A percentile compares a stretch with the other conserved stretches of the same genome.
phyloP scores from a whole-genome alignment of 2,797 vertebrate species.

The Epinephelus malabaricus region DNA sequence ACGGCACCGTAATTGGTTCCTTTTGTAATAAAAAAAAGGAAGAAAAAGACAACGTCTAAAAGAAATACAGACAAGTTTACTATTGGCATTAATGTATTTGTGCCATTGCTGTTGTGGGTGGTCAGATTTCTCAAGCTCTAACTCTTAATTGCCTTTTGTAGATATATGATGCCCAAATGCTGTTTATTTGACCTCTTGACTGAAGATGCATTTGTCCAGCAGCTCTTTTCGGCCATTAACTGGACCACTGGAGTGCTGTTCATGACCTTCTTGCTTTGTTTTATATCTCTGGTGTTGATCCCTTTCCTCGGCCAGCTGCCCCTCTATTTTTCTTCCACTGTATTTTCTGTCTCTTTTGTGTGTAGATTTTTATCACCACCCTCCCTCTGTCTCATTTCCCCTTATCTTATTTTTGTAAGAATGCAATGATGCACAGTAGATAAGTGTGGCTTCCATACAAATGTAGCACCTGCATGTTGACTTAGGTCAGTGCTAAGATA shows the following conservation, averaged over 20 bases:
- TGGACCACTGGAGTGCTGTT: conserved; percentile 26
- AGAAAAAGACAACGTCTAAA: conserved; percentile 16
- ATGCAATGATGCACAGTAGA: background rate
- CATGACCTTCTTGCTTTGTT: conserved; percentile 36
- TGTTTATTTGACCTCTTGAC: conserved; percentile 46
- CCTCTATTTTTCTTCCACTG: conserved; percentile 6
- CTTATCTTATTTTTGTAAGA: background rate
- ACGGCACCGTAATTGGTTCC: conserved; percentile 32
- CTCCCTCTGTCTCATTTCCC: background rate
- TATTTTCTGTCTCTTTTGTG: background rate
- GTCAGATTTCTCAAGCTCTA: background rate
- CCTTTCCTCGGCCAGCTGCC: conserved; percentile 5
- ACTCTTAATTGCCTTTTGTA: conserved; percentile 21
- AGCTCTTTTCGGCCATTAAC: conserved; percentile 43
- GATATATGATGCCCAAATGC: conserved; percentile 23
- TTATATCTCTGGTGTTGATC: conserved; percentile 28
- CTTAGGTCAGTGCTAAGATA: conserved; percentile 1
- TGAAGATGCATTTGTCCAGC: conserved; percentile 10
- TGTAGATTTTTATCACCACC: background rate
- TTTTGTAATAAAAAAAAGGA: conserved; percentile 44
- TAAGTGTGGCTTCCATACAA: background rate
- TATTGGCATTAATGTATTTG: background rate
- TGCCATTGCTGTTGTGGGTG: conserved; percentile 4
- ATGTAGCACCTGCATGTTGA: conserved; percentile 12
- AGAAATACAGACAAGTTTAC: conserved; percentile 12